Conservation (phyloP, 2,888 invertebrate genomes). For the Microctonus hyperodae region DNA sequence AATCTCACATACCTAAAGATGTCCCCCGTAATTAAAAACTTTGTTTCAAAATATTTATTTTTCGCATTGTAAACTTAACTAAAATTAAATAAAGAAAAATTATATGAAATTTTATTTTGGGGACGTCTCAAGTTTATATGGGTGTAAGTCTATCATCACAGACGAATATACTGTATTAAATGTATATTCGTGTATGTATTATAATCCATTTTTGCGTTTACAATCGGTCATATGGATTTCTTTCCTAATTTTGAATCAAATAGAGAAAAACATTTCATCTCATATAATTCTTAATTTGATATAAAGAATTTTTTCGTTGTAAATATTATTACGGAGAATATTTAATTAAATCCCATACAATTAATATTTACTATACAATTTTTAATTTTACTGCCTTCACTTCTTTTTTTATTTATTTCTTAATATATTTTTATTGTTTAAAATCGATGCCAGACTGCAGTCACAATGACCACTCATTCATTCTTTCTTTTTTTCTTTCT, state of each 20-base stretch:
- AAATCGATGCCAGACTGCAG: slow-evolving; percentile 57
- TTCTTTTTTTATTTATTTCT: slow-evolving; percentile 45
- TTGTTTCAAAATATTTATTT: slow-evolving; percentile 33
- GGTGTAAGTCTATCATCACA: too few relatives aligned
- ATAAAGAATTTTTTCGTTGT: slow-evolving; percentile 56
- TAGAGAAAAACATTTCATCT: slow-evolving; percentile 18
- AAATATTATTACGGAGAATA: slow-evolving; percentile 60
- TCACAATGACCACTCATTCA: slow-evolving; percentile 46
- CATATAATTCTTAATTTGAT: not conserved
- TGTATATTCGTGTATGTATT: too few relatives aligned
- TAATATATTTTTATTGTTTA: slow-evolving; percentile 56
- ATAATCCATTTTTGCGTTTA: not conserved
- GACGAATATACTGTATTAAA: too few relatives aligned
- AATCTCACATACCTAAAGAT: slow-evolving; percentile 47
- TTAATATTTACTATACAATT: slow-evolving; percentile 60
- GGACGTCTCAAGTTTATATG: slow-evolving; percentile 44
- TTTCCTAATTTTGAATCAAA: slow-evolving; percentile 11
- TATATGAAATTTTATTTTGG: slow-evolving; percentile 39
- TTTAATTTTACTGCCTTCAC: slow-evolving; percentile 51
- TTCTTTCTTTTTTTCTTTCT: slow-evolving; percentile 27
- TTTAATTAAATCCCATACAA: slow-evolving; percentile 56
- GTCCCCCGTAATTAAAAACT: slow-evolving; percentile 47
- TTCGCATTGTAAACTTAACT: slow-evolving; percentile 15
- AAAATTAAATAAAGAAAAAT: not conserved
- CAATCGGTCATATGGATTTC: not conserved